Base-by-base conservation (phyloP, 2,797 vertebrate genomes). In the Centropyge bicolor region DNA sequence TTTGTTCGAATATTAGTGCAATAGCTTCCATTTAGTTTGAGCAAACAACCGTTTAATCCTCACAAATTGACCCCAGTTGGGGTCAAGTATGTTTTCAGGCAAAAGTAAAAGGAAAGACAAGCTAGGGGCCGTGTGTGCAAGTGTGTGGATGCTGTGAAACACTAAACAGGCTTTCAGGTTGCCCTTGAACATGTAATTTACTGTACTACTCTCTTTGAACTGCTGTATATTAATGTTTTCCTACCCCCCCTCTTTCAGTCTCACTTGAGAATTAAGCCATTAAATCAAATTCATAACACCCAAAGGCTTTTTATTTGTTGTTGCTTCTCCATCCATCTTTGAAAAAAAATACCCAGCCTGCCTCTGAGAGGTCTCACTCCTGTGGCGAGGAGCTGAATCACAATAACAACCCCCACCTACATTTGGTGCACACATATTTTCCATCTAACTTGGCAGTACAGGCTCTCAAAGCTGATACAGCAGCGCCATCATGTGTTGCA, bases 221-320 rank as follows among this genome's bases (percentile, higher is more conserved):
- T 67, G 49, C 63, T 63, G 72, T 54, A 63, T 74, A 35, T 41
- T 54, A 60, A 67, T 86, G 64, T 59, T 84, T 86, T 64, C 49
- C 40, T 24, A 17, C 0, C 49, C n/a, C 48, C 35, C 65, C 4
- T 48, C 78, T 60, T 81, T 73, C 46, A 60, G 52, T 70, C 63
- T 81, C 77, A 75, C 81, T 79, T 65, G 86, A 84, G 86, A 87
- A 87, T 81, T 76, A 84, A 86, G 70, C 49, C 55, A 40, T 72
- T 85, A 82, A 89, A 87, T 90, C 80, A 83, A 78, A 91, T 78
- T 83, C 59, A 84, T 80, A 84, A 83, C 38, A 76, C 80, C 90
- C 77, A 68, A 46, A 78, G 78, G 80, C 59, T 82, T 89, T 85
- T 75, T 55, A 83, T 82, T 73, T 85, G 74, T 77, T 82, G 75